Evolutionary conservation across 2,888 invertebrate species (phyloP), one percentile per base, ranked within the genome.

Genomic region (Eupithecia tripunctaria): DNA sequence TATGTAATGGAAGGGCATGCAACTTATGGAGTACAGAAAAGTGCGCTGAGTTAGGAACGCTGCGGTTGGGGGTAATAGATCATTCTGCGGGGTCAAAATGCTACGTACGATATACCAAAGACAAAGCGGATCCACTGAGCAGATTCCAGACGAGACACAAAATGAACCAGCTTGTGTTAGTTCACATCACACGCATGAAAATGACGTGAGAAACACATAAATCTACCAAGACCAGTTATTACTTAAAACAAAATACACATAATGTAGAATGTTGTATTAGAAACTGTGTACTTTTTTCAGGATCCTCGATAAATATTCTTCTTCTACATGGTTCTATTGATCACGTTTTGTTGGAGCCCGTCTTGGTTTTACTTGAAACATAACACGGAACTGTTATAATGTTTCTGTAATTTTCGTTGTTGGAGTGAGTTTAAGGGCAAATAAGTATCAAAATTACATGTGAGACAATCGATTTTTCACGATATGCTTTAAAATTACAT

Each of bases 301-400:
- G 83, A 81, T 87, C 87, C 84, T 86, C 84, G 86, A 81, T 82
- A 82, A 78, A 85, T 79, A 86, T 77, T 87, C 86, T 85, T 87
- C 89, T 86, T 82, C 82, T 74, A 79, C 78, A 84, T 82, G 82
- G 80, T 82, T 85, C 85, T 85, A 83, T 79, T 83, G 85, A 88
- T 91, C 92, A 91, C 86, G 88, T 88, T 90, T 91, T 90, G 89
- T 85, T 86, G 89, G 80, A 76, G 91, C 88, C 88, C 88, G 91
- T 88, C 92, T 91, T 92, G 88, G 84, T 81, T 90, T 89, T 90
- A 92, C 93, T 93, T 93, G 92, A 92, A 92, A 91, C 89, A 91
- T 82, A 91, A 91, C 85, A 90, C 82, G 83, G 83, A 84, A 87
- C 81, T 72, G 80, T 85, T 84, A 81, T 80, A 83, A 82, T 80